Evolutionary conservation across 92 coral and sea anemone species (phyloP).

Genomic region (Porites rus): DNA sequence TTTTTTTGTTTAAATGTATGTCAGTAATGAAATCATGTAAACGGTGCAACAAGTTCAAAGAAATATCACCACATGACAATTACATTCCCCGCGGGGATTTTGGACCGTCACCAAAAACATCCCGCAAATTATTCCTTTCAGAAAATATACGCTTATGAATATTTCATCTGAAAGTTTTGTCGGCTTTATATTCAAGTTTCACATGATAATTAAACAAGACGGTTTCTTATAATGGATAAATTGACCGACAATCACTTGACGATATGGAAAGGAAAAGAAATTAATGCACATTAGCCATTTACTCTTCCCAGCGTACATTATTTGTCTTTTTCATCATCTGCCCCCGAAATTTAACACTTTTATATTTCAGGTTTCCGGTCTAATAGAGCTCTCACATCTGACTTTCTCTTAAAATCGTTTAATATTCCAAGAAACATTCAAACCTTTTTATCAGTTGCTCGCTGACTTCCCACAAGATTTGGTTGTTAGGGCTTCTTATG

Average conservation of each 20-base stretch:
- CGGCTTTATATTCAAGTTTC: constrained; percentile 27
- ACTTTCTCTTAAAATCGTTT: not conserved
- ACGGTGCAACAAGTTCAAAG: not conserved
- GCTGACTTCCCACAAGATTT: not conserved
- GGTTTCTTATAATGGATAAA: constrained; percentile 3
- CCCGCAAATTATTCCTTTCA: not conserved
- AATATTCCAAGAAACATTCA: not conserved
- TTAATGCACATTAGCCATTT: not conserved
- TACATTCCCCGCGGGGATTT: not conserved
- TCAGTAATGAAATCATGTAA: constrained; percentile 12
- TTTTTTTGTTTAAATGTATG: not conserved
- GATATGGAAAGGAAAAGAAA: not conserved
- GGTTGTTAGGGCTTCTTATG: constrained; percentile 18
- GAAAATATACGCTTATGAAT: constrained; percentile 10
- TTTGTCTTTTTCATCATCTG: constrained; percentile 5
- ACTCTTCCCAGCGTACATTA: not conserved
- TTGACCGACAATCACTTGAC: not conserved
- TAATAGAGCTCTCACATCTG: constrained; percentile 6
- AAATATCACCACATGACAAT: not conserved
- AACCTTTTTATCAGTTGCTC: not conserved
- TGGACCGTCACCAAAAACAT: constrained; percentile 21
- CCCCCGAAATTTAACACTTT: not conserved
- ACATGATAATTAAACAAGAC: constrained; percentile 12
- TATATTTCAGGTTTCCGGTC: not conserved
- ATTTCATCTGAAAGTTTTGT: constrained; percentile 3